Evolutionary conservation across 2,797 vertebrate species (phyloP).

Genomic region (Schizopygopsis pylzovi): DNA sequence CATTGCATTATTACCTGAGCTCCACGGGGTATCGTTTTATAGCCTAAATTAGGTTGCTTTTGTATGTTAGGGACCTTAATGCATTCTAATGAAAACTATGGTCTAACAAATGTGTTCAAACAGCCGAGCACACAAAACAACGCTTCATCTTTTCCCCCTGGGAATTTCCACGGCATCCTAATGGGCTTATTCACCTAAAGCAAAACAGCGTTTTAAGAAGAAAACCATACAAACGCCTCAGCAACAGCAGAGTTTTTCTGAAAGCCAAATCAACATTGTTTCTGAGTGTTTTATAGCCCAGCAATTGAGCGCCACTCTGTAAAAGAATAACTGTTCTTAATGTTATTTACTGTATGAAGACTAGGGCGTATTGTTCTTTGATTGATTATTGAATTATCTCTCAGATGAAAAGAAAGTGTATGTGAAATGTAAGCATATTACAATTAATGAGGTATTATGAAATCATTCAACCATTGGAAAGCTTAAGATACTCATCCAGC

Average conservation of each 20-base stretch:
- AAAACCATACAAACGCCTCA: not conserved
- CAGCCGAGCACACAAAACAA: slow-evolving; percentile 34
- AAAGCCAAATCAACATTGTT: slow-evolving; percentile 8
- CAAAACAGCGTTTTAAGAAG: slow-evolving; percentile 16
- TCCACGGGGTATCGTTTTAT: slow-evolving; percentile 54
- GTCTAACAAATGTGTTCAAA: slow-evolving; percentile 40
- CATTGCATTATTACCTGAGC: slow-evolving; percentile 58
- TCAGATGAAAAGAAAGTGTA: not conserved
- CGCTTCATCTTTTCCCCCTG: slow-evolving; percentile 1
- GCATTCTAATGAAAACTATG: slow-evolving; percentile 57
- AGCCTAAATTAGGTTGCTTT: slow-evolving; percentile 52
- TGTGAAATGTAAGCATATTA: not conserved
- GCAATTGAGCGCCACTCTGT: not conserved
- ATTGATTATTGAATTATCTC: slow-evolving; percentile 12
- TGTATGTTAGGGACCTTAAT: slow-evolving; percentile 46
- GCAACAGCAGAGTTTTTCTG: not conserved
- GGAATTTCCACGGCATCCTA: slow-evolving; percentile 17
- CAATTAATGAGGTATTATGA: not conserved
- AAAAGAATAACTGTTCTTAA: not conserved
- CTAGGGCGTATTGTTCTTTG: not conserved
- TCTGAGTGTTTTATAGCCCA: not conserved
- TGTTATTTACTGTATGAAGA: not conserved
- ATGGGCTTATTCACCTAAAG: slow-evolving; percentile 22
- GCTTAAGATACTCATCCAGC: not conserved
- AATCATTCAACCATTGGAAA: not conserved